Percentiles rank a stretch among this genome's conserved stretches.
Evolutionary conservation across 2,113 vertebrate species (phyloP).

Genomic region (Euleptes europaea): DNA sequence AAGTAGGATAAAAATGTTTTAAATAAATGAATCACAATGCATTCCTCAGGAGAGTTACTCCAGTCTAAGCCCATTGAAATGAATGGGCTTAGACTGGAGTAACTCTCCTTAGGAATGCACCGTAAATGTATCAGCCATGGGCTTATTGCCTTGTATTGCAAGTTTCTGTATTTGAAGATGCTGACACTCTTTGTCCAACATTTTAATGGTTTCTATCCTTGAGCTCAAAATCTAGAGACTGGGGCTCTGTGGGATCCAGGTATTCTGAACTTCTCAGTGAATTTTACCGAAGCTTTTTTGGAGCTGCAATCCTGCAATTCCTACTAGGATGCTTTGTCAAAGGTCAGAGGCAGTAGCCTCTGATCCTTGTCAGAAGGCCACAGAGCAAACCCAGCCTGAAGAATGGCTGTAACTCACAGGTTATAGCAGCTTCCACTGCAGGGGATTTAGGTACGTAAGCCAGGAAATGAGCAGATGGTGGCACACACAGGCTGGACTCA

Average conservation of each 20-base stretch:
- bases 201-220: not conserved
- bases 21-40: no score
- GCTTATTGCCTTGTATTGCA: no score
- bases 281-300: not conserved
- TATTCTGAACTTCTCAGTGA: not conserved
- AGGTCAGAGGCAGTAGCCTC: not conserved
- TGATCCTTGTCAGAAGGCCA: not conserved
- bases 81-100: no score
- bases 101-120: no score
- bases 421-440: not conserved
- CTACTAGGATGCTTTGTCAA: not conserved
- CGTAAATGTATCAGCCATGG: no score
- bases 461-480: slow-evolving; percentile 7
- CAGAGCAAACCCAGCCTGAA: not conserved
- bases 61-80: no score
- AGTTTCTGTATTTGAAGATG: no score
- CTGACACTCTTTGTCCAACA: not conserved
- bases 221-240: not conserved
- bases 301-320: not conserved
- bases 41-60: no score
- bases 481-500: not conserved
- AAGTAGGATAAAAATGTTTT: no score
- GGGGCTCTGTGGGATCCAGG: not conserved
- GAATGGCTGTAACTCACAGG: not conserved
- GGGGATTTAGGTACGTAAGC: not conserved